Percentiles rank a stretch among this genome's conserved stretches.
Conservation (phyloP, 2,113 vertebrate genomes). For the Thamnaconus septentrionalis region DNA sequence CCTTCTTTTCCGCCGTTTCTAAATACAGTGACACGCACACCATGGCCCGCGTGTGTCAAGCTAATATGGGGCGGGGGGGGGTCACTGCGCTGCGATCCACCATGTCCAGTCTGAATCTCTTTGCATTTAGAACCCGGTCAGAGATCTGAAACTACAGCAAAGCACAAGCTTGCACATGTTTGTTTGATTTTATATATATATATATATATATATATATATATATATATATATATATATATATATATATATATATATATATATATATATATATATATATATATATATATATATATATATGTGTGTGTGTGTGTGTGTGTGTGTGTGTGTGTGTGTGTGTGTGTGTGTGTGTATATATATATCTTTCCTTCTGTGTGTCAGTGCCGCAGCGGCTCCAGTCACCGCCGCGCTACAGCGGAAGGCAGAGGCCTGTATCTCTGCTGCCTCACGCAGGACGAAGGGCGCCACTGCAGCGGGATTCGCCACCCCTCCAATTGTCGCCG, state of each 20-base stretch:
- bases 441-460: constrained; percentile 65
- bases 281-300: constrained; percentile 14
- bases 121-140: constrained; percentile 28
- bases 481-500: constrained; percentile 9
- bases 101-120: constrained; percentile 45
- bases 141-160: neutral
- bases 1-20: constrained; percentile 46
- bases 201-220: too few species aligned
- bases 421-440: constrained; percentile 74
- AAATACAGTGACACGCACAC: constrained; percentile 24
- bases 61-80: constrained; percentile 40
- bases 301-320: neutral
- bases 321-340: neutral
- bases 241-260: constrained; percentile 18
- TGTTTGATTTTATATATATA: too few species aligned
- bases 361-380: constrained; percentile 52
- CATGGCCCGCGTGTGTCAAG: constrained; percentile 38
- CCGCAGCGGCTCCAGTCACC: constrained; percentile 48
- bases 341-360: constrained; percentile 20
- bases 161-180: neutral
- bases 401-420: constrained; percentile 10
- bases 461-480: constrained; percentile 41
- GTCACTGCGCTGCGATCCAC: constrained; percentile 31
- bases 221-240: neutral
- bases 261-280: constrained; percentile 18